Evolutionary conservation across 1,140 invertebrate genomes (phyloP), one percentile per base, ranked within the genome.

Genomic region (Sinella curviseta): DNA sequence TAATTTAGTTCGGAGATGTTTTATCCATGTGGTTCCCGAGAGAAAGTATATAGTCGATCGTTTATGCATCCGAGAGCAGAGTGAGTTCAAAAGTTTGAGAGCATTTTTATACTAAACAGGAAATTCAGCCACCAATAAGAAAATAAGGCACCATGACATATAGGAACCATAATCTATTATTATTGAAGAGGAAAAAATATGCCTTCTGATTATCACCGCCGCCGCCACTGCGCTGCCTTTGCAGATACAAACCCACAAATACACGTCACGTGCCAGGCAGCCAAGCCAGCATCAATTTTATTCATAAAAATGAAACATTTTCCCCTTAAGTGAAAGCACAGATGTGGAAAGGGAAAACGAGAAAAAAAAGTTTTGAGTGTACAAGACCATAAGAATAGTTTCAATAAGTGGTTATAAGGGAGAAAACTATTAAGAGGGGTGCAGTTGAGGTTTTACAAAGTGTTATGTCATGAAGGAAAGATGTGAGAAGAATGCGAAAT

Each of bases 371-470:
- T 70, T 70, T 70, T 31, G 31, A 70, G 24, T 31, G 26, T 70
- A 4, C 24, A 70, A 33, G 4, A 17, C 4, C 4, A 33, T 14
- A 8, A 8, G 65, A 12, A 33, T 4, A 24, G 24, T 70, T 70
- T 70, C 65, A 70, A 70, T 70, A 30, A 70, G 31, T 31, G 26
- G 65, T 70, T 70, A 24, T 70, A 70, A 48, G 39, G 39, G 26
- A n/a, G 12, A 31, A 70, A 70, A 70, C 65, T 70, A 70, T 70
- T 70, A 70, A 30, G 65, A 70, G 24, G 65, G 65, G 65, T 30
- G 65, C 65, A 24, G 4, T 33, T 70, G 65, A 70, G 65, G 65
- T 70, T 70, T 70, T 70, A 70, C 65, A 70, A 70, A 70, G 65
- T 70, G 65, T 70, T 70, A 30, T 70, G 65, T 70, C 65, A 70